Conservation (phyloP, 2,113 vertebrate species). For the Chunga burmeisteri region DNA sequence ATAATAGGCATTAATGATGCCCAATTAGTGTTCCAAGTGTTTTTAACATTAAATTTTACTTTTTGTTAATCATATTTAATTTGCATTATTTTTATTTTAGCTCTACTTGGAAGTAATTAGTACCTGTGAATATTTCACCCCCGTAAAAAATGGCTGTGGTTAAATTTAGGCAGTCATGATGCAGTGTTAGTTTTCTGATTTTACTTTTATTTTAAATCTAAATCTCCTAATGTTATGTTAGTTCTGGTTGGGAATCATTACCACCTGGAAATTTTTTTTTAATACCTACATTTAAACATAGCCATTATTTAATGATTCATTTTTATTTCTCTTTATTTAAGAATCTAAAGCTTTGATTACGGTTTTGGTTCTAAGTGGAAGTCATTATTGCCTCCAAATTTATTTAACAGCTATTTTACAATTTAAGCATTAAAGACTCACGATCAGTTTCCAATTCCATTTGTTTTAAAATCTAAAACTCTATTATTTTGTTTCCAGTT, state of each 20-base stretch:
- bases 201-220: neutral
- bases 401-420: neutral
- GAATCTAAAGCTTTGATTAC: neutral
- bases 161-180: neutral
- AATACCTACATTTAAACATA: neutral
- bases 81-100: neutral
- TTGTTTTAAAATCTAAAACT: neutral
- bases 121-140: too few relatives aligned
- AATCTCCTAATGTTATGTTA: too few relatives aligned
- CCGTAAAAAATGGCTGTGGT: neutral
- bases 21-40: neutral
- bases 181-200: neutral
- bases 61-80: neutral
- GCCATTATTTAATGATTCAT: neutral
- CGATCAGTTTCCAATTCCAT: neutral
- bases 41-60: neutral
- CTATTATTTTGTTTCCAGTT: neutral
- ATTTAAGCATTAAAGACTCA: too few relatives aligned
- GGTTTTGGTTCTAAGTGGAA: neutral
- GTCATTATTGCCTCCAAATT: neutral
- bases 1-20: too few relatives aligned
- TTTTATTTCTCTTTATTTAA: neutral
- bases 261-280: neutral
- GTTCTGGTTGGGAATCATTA: neutral
- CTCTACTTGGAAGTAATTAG: neutral